Percentiles rank a stretch among this genome's conserved stretches.
Conservation (phyloP, 2,113 vertebrate species). For the Anolis sagrei region DNA sequence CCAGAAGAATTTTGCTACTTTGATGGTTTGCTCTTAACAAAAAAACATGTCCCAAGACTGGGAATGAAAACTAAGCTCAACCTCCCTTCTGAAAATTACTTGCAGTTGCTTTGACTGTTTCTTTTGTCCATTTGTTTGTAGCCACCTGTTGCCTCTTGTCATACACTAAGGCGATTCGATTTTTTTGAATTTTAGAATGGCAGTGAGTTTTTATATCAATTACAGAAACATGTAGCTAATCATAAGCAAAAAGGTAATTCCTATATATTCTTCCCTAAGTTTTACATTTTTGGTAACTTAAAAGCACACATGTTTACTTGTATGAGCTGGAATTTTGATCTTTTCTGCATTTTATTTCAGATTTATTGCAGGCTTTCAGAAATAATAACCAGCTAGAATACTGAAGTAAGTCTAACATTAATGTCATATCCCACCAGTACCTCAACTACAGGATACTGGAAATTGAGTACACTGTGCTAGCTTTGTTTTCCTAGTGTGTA, state of each 20-base stretch:
- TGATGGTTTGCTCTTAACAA: not conserved
- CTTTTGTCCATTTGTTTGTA: conserved; percentile 11
- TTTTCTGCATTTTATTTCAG: not conserved
- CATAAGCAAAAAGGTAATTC: not conserved
- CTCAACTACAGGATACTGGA: too few relatives aligned
- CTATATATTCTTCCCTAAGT: not conserved
- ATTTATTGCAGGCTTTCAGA: not conserved
- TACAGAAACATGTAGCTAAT: not conserved
- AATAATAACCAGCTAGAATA: not conserved
- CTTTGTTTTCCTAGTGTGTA: not conserved
- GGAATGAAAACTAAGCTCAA: not conserved
- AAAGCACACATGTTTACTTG: not conserved
- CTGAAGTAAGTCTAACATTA: too few relatives aligned
- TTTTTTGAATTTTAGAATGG: not conserved
- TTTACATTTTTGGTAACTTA: not conserved
- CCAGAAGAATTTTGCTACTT: not conserved
- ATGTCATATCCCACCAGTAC: too few relatives aligned
- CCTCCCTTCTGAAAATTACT: not conserved
- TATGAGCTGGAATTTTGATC: not conserved
- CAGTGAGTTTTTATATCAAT: not conserved
- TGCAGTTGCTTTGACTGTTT: not conserved
- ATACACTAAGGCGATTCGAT: not conserved
- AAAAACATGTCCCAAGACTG: not conserved
- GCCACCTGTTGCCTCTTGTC: not conserved
- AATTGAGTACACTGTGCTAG: too few relatives aligned